Evolutionary conservation across 2,113 vertebrate species (phyloP), one percentile per base, ranked within the genome.

Genomic region (Motacilla alba): DNA sequence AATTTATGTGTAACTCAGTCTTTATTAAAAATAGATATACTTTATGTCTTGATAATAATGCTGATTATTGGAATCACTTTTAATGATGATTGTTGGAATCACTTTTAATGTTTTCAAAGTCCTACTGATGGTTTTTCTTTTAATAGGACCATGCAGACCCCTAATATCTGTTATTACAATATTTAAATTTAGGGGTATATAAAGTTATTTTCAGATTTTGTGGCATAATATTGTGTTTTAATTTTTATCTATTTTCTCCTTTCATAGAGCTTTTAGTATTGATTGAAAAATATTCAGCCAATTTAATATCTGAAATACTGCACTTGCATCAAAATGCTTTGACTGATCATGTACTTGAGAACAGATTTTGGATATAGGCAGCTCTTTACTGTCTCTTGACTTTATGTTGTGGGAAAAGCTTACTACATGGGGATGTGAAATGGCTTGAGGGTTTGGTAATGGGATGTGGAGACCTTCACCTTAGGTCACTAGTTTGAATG

Each of bases 381-480:
- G 79, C 49, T 88, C 88, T 94, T 94, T 93, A 64, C 81, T 87
- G 85, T 92, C 75, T 44, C 24, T 90, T 53, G 18, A 50, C 81
- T 97, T 93, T 63, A 31, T 90, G 74, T 56, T 85, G 73, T 8
- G 7, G 70, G 80, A 92, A 86, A 86, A 73, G 63, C 92, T 91
- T 84, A 56, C 66, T 78, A 23, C 33, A 41, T 0, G 39, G 90
- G 44, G 87, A 39, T 87, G 55, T 75, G 72, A 88, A 96, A 89
- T 90, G 94, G 76, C 87, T 91, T 82, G 69, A 84, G 74, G 74
- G 46, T 84, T 76, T 94, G 49, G 47, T 96, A 96, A 97, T 97
- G 93, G 95, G 67, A 96, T 94, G 49, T 75, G 56, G 93, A 94
- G 93, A 97, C 96, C 94, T 97, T 97, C 95, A 96, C 96, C 96